Conservation (phyloP, 2,797 vertebrate species). For the Iguana delicatissima region DNA sequence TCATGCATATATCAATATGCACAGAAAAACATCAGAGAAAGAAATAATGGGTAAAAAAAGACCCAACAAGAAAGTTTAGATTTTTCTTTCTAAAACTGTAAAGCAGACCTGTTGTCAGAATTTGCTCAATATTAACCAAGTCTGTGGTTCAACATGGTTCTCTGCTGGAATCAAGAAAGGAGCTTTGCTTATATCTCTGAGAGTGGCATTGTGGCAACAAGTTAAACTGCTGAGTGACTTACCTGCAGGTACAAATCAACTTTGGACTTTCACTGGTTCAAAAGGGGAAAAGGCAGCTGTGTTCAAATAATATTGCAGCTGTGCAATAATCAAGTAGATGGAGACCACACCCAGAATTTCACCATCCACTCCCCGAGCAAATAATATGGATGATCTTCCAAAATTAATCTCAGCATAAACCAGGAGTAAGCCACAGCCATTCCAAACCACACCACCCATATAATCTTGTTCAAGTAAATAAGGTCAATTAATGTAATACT, state of each 20-base stretch:
- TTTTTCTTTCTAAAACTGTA: neutral
- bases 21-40: no score
- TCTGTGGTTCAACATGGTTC: neutral
- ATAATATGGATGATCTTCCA: constrained; percentile 1
- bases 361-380: neutral
- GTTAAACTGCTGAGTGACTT: neutral
- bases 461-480: constrained; percentile 37
- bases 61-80: neutral
- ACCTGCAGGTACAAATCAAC: constrained; percentile 24
- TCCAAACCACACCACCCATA: constrained; percentile 2
- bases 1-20: no score
- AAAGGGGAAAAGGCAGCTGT: neutral
- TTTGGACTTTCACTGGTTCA: neutral
- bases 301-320: neutral
- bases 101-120: neutral
- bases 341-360: constrained; percentile 16
- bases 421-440: constrained; percentile 14
- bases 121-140: neutral
- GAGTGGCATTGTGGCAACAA: neutral
- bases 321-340: neutral
- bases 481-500: constrained; percentile 25
- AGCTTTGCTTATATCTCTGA: neutral
- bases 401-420: constrained; percentile 4
- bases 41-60: no score
- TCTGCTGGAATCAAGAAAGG: neutral